Evolutionary conservation across 2,113 vertebrate genomes (phyloP).

Genomic region (Gasterosteus nipponicus): DNA sequence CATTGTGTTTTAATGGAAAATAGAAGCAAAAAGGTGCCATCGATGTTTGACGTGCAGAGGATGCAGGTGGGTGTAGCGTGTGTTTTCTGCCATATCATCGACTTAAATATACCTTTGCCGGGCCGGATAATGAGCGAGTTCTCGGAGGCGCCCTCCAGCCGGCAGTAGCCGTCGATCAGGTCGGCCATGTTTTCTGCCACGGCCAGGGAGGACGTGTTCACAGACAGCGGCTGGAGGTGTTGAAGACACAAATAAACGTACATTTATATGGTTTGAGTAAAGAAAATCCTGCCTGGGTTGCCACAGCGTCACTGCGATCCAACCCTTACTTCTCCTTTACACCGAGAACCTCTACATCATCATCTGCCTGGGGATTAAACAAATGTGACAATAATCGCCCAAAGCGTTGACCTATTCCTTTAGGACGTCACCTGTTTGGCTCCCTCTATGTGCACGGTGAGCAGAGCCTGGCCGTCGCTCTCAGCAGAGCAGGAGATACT

Average conservation of each 20-base stretch:
- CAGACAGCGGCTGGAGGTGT: slow-evolving; percentile 82
- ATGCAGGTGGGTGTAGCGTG: neutral
- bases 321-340: neutral
- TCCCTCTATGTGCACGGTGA: slow-evolving; percentile 86
- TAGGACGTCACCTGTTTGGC: slow-evolving; percentile 83
- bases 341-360: neutral
- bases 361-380: no score
- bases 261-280: neutral
- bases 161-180: slow-evolving; percentile 93
- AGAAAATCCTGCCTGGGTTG: neutral
- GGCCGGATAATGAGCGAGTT: slow-evolving; percentile 83
- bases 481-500: slow-evolving; percentile 84
- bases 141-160: slow-evolving; percentile 78
- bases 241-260: neutral
- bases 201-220: slow-evolving; percentile 86
- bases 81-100: neutral
- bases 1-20: neutral
- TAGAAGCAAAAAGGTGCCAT: neutral
- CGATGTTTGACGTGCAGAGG: neutral
- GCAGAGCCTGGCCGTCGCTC: slow-evolving; percentile 81
- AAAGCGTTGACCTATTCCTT: neutral
- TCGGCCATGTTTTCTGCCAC: slow-evolving; percentile 95
- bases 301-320: neutral
- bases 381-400: neutral
- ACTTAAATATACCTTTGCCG: slow-evolving; percentile 77